Evolutionary conservation across 2,113 vertebrate genomes (phyloP), one percentile per base, ranked within the genome.

Genomic region (Heterocephalus glaber): DNA sequence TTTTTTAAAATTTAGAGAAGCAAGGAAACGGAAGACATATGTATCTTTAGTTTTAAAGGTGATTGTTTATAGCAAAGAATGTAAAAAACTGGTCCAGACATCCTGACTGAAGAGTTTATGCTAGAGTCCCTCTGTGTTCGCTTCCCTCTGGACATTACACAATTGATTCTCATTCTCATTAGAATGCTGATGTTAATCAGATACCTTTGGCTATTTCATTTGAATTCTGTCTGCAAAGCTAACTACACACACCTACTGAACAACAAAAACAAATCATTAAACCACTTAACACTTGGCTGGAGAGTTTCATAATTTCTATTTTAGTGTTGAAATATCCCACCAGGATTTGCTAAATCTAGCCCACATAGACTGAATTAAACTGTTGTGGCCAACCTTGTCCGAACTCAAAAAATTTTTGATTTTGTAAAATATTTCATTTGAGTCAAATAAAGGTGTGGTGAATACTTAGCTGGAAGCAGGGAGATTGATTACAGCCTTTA

Each of bases 181-280:
- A 56, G 44, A 44, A 83, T 72, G 35, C 58, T 85, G 28, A 35
- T 81, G 41, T 60, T 94, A 83, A 81, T 81, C n/a, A 68, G 35
- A 90, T 1, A 70, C 9, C 13, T 47, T 41, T 87, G 56, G 4
- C 20, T n/a, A 60, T 77, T 44, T 7, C 35, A 61, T 88, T 82
- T 90, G n/a, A 90, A 90, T 88, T 92, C 38, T 56, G 9, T 87
- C 49, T 84, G 4, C 47, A 52, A 84, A 91, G 84, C 20, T 33
- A 87, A 38, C 41, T 35, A 52, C 3, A 85, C 58, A 82, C 5
- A 81, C 56, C 19, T 86, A 58, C 52, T 89, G 3, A 92, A 65
- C 56, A 82, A 76, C 44, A 90, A 91, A 86, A 95, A 96, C 11
- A 95, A 90, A 86, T 76, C 70, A 92, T 38, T 56, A 93, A 66